Conservation (phyloP, 2,797 vertebrate genomes). For the Picus viridis region DNA sequence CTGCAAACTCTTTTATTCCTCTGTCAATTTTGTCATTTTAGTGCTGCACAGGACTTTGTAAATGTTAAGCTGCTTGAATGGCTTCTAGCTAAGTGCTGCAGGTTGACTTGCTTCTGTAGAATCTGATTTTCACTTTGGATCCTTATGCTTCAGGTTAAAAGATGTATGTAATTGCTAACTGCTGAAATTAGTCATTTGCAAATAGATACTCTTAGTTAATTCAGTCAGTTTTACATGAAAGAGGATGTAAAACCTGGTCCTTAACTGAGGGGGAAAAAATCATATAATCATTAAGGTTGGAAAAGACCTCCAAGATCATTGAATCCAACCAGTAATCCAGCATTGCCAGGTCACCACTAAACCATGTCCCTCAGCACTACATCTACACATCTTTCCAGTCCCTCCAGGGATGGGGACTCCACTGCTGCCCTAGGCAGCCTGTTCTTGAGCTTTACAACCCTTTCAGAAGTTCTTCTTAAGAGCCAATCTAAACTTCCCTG, state of each 20-base stretch:
- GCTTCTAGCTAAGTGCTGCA: not conserved
- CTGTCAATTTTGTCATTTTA: not conserved
- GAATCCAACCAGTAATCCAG: no score
- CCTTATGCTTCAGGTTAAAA: not conserved
- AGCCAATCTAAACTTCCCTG: no score
- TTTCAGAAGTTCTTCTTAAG: no score
- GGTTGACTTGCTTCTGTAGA: not conserved
- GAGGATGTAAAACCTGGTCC: not conserved
- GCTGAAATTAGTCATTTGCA: not conserved
- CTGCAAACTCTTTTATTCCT: not conserved
- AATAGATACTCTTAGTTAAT: not conserved
- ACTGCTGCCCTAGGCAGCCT: no score
- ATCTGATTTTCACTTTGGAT: not conserved
- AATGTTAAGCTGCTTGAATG: not conserved
- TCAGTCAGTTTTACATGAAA: not conserved
- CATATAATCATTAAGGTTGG: no score
- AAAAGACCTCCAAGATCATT: no score
- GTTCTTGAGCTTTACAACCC: no score
- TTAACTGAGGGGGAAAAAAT: not conserved
- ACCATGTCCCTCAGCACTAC: no score
- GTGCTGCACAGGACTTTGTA: not conserved
- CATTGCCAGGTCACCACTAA: no score
- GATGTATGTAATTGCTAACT: not conserved
- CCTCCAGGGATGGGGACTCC: no score
- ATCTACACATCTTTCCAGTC: no score